These are phyloP conservation scores for Porites australiensis DNA, from an alignment of 64 coral and sea anemone species.

Conservation along the genomic window DNA sequence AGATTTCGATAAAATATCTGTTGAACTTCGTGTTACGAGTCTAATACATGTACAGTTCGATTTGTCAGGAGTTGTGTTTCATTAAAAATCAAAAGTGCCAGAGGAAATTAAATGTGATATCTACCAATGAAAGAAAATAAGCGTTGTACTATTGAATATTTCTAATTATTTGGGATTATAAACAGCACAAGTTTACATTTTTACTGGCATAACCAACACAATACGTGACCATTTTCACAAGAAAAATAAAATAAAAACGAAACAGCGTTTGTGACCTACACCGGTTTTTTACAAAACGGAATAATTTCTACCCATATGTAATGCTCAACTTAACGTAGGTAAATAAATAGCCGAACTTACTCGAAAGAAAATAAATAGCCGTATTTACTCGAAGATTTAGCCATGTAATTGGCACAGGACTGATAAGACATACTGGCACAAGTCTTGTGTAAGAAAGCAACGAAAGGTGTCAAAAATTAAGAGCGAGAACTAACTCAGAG, in stretches of 20 bases:
- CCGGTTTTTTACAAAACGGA: slow-evolving; percentile 2
- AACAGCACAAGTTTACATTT: too few relatives aligned
- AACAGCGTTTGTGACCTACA: not conserved
- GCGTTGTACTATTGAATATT: not conserved
- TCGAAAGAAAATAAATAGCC: not conserved
- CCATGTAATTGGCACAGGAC: too few relatives aligned
- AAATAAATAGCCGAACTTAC: too few relatives aligned
- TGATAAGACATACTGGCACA: too few relatives aligned
- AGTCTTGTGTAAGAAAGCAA: too few relatives aligned
- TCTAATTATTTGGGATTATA: not conserved
- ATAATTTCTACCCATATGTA: too few relatives aligned
- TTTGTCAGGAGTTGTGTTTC: not conserved
- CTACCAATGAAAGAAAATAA: not conserved
- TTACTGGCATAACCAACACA: too few relatives aligned
- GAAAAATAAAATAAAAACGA: not conserved
- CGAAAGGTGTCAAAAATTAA: too few relatives aligned
- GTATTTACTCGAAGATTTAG: not conserved
- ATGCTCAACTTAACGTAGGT: too few relatives aligned
- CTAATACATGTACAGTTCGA: not conserved
- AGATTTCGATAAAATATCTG: not conserved
- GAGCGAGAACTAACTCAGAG: too few relatives aligned
- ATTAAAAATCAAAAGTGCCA: not conserved
- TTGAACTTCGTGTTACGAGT: not conserved
- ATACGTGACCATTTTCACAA: too few relatives aligned
- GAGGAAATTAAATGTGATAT: not conserved